Percentiles rank a stretch among this genome's conserved stretches.
These are phyloP conservation scores for Tinamus guttatus DNA, from an alignment of 2,113 vertebrate genomes.

Conservation along the genomic window DNA sequence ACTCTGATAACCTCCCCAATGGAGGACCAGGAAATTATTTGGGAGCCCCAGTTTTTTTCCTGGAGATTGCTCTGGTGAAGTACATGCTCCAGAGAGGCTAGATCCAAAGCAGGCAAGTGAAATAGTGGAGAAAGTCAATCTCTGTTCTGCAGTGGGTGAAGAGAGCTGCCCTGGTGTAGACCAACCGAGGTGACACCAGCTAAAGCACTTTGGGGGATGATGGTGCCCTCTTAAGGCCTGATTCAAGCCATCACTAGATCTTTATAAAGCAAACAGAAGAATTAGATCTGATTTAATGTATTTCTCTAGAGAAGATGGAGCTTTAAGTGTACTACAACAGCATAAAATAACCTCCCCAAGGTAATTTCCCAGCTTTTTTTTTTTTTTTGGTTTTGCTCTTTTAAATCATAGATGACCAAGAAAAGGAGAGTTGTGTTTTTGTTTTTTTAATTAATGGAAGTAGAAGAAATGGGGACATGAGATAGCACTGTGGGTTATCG, in stretches of 20 bases:
- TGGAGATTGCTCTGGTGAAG: neutral
- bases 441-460: conserved; percentile 48
- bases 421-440: conserved; percentile 59
- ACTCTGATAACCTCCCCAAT: fast-evolving
- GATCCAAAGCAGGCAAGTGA: neutral
- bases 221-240: neutral
- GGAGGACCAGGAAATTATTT: neutral
- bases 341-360: conserved; percentile 20
- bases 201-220: neutral
- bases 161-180: neutral
- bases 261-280: conserved; percentile 37
- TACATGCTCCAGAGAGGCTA: neutral
- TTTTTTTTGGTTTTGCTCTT: neutral
- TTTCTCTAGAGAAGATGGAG: conserved; percentile 36
- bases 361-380: conserved; percentile 12
- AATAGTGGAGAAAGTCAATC: neutral
- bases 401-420: conserved; percentile 46
- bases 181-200: neutral
- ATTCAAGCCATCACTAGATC: neutral
- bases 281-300: conserved; percentile 31
- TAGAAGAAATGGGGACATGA: neutral
- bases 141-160: neutral
- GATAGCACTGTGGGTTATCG: conserved; percentile 54
- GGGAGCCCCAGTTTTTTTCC: neutral
- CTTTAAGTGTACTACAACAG: conserved; percentile 26